These are phyloP conservation scores for Oryzaephilus surinamensis DNA, from an alignment of 1,140 invertebrate species.

Conservation along the genomic window DNA sequence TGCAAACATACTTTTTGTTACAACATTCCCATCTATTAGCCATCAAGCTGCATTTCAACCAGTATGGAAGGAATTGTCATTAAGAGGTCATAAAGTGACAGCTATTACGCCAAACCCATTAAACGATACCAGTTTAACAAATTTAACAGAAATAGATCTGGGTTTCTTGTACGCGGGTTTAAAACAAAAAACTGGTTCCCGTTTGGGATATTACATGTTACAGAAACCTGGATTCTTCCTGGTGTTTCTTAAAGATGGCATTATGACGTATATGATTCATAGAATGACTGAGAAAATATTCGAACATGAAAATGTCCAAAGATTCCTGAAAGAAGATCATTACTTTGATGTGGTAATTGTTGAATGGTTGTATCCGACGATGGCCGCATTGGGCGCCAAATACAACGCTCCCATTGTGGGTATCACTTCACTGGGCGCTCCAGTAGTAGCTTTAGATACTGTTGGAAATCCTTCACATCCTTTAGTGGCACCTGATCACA, in stretches of 20 bases:
- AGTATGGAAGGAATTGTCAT: slow-evolving; percentile 24
- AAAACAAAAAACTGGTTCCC: slow-evolving; percentile 18
- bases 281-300: too few species aligned
- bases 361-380: slow-evolving; percentile 15
- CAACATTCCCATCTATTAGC: slow-evolving; percentile 30
- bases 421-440: not conserved
- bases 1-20: slow-evolving; percentile 5
- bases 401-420: slow-evolving; percentile 5
- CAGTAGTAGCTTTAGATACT: not conserved
- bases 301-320: too few species aligned
- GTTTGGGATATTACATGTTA: too few species aligned
- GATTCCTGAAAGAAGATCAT: too few species aligned
- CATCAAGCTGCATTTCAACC: slow-evolving; percentile 35
- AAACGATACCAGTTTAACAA: slow-evolving; percentile 2
- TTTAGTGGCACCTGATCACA: not conserved
- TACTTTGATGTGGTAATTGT: slow-evolving; percentile 27
- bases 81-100: slow-evolving; percentile 15
- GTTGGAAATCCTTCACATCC: not conserved
- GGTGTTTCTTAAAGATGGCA: too few species aligned
- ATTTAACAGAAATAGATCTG: slow-evolving; percentile 8
- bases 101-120: slow-evolving; percentile 6
- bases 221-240: too few species aligned
- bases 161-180: slow-evolving; percentile 3
- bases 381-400: slow-evolving; percentile 16
- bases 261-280: too few species aligned